A percentile compares a stretch with the other conserved stretches of the same genome.
These are phyloP conservation scores for Eilema caniola DNA, from an alignment of 2,888 invertebrate species.

Conservation along the genomic window DNA sequence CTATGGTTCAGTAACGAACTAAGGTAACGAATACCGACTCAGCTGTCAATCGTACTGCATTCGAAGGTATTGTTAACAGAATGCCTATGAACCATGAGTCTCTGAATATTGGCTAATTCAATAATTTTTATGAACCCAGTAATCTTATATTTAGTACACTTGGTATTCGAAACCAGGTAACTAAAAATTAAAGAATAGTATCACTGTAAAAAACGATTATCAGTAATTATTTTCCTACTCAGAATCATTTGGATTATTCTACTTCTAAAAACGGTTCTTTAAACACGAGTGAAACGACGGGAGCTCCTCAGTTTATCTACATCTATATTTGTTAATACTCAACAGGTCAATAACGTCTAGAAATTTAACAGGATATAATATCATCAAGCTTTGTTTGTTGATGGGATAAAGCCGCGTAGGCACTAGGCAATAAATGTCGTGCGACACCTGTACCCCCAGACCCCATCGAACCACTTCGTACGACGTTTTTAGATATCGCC, in stretches of 20 bases:
- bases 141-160: too few species aligned
- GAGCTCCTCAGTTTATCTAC: conserved; percentile 5
- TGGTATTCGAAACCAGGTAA: too few species aligned
- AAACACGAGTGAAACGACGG: conserved; percentile 13
- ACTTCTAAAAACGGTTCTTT: conserved; percentile 1
- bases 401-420: conserved; percentile 17
- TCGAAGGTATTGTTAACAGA: background rate
- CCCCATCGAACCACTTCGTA: too few species aligned
- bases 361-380: conserved; percentile 35
- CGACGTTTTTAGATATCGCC: too few species aligned
- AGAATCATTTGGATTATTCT: too few species aligned
- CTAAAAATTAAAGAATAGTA: too few species aligned
- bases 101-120: background rate
- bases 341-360: conserved; percentile 15
- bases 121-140: too few species aligned
- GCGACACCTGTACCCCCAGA: background rate
- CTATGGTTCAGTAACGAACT: background rate
- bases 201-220: too few species aligned
- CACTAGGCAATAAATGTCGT: background rate
- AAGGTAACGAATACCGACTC: background rate
- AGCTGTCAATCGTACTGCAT: conserved; percentile 1
- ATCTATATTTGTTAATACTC: conserved; percentile 26
- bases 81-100: background rate
- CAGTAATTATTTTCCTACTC: too few species aligned
- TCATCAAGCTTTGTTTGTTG: conserved; percentile 31